These are phyloP conservation scores for Acronicta aceris DNA, from an alignment of 2,888 invertebrate species.

Conservation along the genomic window DNA sequence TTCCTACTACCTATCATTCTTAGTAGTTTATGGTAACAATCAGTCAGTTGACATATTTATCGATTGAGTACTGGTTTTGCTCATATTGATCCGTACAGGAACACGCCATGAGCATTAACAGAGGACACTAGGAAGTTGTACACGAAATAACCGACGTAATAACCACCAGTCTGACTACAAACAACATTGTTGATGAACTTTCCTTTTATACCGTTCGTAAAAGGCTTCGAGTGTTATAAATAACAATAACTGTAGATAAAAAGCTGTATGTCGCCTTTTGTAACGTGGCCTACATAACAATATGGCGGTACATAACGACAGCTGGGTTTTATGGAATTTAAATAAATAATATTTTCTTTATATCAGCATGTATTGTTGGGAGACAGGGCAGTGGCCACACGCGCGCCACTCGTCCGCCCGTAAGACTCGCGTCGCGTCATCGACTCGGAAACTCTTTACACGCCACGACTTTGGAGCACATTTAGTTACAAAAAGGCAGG, in stretches of 20 bases:
- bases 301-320: slow-evolving; percentile 78
- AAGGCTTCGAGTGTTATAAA: slow-evolving; percentile 64
- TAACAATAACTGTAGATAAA: slow-evolving; percentile 70
- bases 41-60: slow-evolving; percentile 46
- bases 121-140: slow-evolving; percentile 44
- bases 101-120: slow-evolving; percentile 22
- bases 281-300: slow-evolving; percentile 74
- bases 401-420: slow-evolving; percentile 73
- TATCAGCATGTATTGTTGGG: slow-evolving; percentile 87
- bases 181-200: slow-evolving; percentile 59
- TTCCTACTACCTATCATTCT: slow-evolving; percentile 43
- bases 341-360: slow-evolving; percentile 89
- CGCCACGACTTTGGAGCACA: slow-evolving; percentile 62
- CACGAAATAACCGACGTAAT: slow-evolving; percentile 35
- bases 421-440: slow-evolving; percentile 71
- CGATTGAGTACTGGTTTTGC: slow-evolving; percentile 47
- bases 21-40: slow-evolving; percentile 48
- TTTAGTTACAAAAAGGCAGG: slow-evolving; percentile 19
- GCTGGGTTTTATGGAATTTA: slow-evolving; percentile 83
- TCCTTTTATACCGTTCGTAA: slow-evolving; percentile 59
- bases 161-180: slow-evolving; percentile 28
- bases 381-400: slow-evolving; percentile 86
- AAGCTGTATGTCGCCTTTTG: slow-evolving; percentile 65
- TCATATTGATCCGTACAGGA: slow-evolving; percentile 42
- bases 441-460: slow-evolving; percentile 66